phyloP scores from a whole-genome alignment of 2,113 vertebrate genomes.

The Pluvianellus socialis region DNA sequence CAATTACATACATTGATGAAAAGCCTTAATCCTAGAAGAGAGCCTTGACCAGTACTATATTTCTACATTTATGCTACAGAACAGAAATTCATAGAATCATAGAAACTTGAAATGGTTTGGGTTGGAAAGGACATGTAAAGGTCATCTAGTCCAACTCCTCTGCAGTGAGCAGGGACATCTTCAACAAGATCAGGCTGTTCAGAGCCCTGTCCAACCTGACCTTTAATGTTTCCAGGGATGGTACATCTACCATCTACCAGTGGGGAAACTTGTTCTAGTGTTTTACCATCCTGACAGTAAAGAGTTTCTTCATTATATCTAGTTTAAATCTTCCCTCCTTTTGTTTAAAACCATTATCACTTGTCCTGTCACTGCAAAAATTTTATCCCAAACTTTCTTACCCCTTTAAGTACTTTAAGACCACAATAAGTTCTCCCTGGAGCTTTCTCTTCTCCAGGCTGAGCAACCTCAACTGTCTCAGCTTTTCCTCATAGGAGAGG shows the following conservation, averaged over 20 bases:
- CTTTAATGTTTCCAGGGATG: not conserved
- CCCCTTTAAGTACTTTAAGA: not conserved
- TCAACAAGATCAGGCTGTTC: not conserved
- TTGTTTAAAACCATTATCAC: not conserved
- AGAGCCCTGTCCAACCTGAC: not conserved
- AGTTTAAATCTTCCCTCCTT: not conserved
- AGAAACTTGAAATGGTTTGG: not conserved
- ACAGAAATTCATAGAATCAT: not conserved
- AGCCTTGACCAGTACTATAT: not conserved
- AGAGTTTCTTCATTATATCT: not conserved
- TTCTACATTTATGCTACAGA: not conserved
- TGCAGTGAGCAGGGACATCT: not conserved
- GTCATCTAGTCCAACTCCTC: not conserved
- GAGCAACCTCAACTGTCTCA: not conserved
- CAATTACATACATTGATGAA: not conserved
- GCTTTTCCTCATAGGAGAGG: not conserved
- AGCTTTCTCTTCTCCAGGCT: not conserved
- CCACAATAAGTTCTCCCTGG: not conserved
- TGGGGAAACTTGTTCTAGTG: not conserved
- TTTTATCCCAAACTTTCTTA: not conserved
- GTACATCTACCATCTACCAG: too few species aligned
- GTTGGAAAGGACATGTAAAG: not conserved
- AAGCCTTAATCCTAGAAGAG: not conserved
- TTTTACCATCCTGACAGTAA: not conserved
- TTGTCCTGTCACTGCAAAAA: not conserved